A percentile compares a stretch with the other conserved stretches of the same genome.
These are phyloP conservation scores for Cyanoliseus patagonus DNA, from an alignment of 2,113 vertebrate species.

Conservation along the genomic window DNA sequence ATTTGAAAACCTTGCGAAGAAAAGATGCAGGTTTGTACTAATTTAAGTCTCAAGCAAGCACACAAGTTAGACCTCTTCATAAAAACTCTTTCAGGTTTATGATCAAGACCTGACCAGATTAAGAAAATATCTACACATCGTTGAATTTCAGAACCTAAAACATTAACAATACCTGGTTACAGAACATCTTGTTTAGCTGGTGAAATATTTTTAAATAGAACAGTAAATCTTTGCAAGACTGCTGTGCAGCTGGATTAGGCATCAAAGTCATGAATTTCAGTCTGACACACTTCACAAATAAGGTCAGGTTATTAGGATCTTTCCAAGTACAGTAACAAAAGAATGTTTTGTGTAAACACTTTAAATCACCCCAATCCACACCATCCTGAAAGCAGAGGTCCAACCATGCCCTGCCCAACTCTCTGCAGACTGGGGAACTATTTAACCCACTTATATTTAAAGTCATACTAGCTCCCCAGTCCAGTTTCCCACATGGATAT, in stretches of 20 bases:
- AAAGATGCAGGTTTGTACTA: background rate
- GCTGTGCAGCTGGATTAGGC: background rate
- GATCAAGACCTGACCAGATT: background rate
- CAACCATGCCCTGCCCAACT: background rate
- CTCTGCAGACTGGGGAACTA: background rate
- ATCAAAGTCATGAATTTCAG: background rate
- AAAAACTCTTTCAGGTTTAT: background rate
- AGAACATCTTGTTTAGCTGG: background rate
- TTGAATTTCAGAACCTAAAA: background rate
- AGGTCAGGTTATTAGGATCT: background rate
- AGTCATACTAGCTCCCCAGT: background rate
- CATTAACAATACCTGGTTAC: fast-evolving
- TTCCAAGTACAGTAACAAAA: background rate
- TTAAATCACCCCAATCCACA: background rate
- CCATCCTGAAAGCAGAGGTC: background rate
- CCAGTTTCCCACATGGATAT: background rate
- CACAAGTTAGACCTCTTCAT: background rate
- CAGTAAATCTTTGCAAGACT: background rate
- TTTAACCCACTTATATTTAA: background rate
- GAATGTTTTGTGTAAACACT: background rate
- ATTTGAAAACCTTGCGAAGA: background rate
- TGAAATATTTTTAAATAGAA: background rate
- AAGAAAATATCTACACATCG: background rate
- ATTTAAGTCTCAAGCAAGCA: background rate
- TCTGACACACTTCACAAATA: background rate